Base-by-base conservation (phyloP, 92 coral and sea anemone species). In the Actinernus sp. region DNA sequence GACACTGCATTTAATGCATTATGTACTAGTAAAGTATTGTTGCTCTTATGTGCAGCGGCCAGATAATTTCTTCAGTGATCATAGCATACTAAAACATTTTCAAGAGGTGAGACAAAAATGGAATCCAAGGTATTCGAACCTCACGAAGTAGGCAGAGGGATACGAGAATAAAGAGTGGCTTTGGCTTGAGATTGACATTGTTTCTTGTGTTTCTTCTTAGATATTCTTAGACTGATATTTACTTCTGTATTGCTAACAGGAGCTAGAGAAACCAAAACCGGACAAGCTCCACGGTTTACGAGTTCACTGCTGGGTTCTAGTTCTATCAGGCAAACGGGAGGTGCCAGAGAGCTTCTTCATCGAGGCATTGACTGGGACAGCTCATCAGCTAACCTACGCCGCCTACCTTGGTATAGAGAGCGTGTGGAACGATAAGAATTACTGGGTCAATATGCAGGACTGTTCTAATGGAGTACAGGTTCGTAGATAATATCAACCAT, bases 371-470 rank as follows among this genome's bases (percentile, higher is more conserved):
- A 91, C 99, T 0, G 99, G 99, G 1, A 71, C 74, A 49, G 73
- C 97, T n/a, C 91, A 85, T 49, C 92, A 91, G 16, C 84, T 95
- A 21, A 88, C 76, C 31, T 74, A 85, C 45, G 27, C 65, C 8
- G 85, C 89, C 34, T 95, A 91, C 70, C 96, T 91, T 66, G 99
- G 99, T 54, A 86, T 95, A 37, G 99, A 95, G 71, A 95, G 99
- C 60, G 91, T 87, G 17, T 95, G 99, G 99, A 95, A 87, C 49
- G 88, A 95, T 82, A 95, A 92, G 84, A 95, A 95, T 65, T 95
- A 86, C 74, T 95, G 99, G 99, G 88, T 95, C 2, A 95, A 95
- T 70, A 95, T 95, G 99, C 99, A 95, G 63, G 99, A 95, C 62
- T 95, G 99, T 26, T 87, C 99, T 11, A 78, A 71, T 29, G 99